A percentile compares a stretch with the other conserved stretches of the same genome.
phyloP scores from a whole-genome alignment of 2,888 invertebrate species.

The Sipunculus nudus region DNA sequence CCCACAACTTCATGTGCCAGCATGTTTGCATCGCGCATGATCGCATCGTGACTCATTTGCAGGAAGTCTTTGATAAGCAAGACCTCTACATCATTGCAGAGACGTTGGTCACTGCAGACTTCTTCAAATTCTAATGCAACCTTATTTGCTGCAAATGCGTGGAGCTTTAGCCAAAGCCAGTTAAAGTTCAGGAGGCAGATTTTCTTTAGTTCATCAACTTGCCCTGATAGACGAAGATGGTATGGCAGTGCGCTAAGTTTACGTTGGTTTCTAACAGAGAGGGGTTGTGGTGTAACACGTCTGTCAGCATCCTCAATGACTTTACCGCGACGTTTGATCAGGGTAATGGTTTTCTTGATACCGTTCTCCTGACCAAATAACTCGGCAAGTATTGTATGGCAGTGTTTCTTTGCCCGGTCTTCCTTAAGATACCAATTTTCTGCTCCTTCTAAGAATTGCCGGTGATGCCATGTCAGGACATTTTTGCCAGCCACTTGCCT shows the following conservation, averaged over 20 bases:
- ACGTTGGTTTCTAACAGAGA: constrained; percentile 25
- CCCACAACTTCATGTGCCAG: constrained; percentile 24
- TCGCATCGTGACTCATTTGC: constrained; percentile 24
- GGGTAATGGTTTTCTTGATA: constrained; percentile 28
- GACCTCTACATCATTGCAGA: constrained; percentile 8
- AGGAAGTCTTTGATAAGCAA: constrained; percentile 24
- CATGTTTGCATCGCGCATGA: constrained; percentile 23
- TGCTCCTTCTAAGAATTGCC: constrained; percentile 49
- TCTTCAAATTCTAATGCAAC: constrained; percentile 6
- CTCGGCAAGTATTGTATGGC: constrained; percentile 29
- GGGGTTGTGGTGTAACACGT: constrained; percentile 24
- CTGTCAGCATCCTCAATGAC: constrained; percentile 36
- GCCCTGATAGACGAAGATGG: constrained; percentile 26
- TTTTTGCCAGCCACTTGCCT: constrained; percentile 48
- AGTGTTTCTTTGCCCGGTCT: background rate
- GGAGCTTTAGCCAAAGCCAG: constrained; percentile 23
- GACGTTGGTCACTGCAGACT: constrained; percentile 6
- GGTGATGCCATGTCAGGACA: constrained; percentile 54
- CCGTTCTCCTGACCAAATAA: constrained; percentile 25
- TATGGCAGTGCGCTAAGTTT: constrained; percentile 35
- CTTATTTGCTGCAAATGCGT: constrained; percentile 12
- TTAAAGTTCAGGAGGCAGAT: constrained; percentile 29
- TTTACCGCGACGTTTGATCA: constrained; percentile 26
- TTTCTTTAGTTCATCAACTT: constrained; percentile 9
- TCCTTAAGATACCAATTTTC: constrained; percentile 25